phyloP scores from a whole-genome alignment of 2,113 vertebrate genomes.

The Ptilonorhynchus violaceus region DNA sequence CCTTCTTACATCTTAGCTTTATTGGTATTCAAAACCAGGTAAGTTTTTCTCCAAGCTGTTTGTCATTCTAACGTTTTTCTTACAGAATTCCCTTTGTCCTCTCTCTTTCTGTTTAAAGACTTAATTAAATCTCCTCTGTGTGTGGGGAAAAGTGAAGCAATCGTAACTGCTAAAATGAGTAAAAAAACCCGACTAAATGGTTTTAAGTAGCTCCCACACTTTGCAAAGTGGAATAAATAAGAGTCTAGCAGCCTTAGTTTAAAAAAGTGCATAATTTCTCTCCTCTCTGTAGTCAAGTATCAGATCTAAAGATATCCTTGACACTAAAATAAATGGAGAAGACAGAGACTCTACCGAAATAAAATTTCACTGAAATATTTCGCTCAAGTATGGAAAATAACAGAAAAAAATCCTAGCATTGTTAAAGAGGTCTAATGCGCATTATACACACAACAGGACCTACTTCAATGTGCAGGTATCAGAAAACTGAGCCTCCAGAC shows the following conservation, averaged over 20 bases:
- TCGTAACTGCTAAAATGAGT: not conserved
- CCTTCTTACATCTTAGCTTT: not conserved
- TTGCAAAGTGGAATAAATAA: not conserved
- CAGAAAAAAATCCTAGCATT: not conserved
- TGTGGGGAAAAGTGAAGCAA: not conserved
- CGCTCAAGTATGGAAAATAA: not conserved
- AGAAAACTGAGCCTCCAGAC: not conserved
- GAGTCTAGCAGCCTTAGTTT: not conserved
- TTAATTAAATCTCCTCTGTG: not conserved
- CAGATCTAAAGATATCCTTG: not conserved
- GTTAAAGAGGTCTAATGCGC: not conserved
- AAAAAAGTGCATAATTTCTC: not conserved
- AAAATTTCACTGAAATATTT: not conserved
- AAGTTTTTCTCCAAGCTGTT: not conserved
- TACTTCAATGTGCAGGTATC: not conserved
- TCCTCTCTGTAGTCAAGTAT: not conserved
- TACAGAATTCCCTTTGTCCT: not conserved
- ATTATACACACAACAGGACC: not conserved
- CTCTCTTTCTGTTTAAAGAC: not conserved
- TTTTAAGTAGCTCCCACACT: not conserved
- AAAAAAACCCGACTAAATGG: not conserved
- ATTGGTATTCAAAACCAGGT: not conserved
- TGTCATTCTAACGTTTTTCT: not conserved
- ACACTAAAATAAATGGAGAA: not conserved
- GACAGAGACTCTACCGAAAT: not conserved